Base-by-base conservation (phyloP, 2,113 vertebrate genomes). In the Mastomys coucha region DNA sequence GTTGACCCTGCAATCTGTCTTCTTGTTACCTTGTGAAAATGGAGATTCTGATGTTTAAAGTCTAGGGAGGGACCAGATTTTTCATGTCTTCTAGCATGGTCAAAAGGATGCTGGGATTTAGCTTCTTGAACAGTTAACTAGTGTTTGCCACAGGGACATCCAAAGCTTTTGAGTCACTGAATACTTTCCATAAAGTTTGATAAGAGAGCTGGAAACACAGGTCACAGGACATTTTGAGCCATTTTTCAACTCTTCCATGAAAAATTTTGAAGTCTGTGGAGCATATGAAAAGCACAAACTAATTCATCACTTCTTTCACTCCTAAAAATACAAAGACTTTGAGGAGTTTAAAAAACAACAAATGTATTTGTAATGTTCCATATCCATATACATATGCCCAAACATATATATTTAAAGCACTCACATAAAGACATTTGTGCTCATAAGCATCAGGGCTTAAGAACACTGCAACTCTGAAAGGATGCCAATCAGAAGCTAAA, bases 261-360 rank as follows among this genome's bases (percentile, higher is more conserved):
- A 93, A 91, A 92, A 53, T 58, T 36, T 60, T 93, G 33, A 42
- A 80, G 81, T 70, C 26, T 91, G 31, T 51, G 33, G 20, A 93
- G 77, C 22, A 84, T n/a, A 81, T 60, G 67, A 95, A 96, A 96
- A 76, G 1, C 7, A 80, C 31, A 95, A 33, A 67, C 45, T 72
- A 63, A 86, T 93, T 33, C 70, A 89, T 63, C 26, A 69, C 2
- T 76, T 93, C 1, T 22, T 85, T 85, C 56, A 88, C 53, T 73
- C 51, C 77, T 58, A 67, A 93, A 60, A 26, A 93, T 91, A 89
- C 6, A 70, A 56, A 60, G 14, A 63, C 77, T 89, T 76, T 16
- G 39, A 63, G 49, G 19, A 93, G 31, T 94, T 94, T 86, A 89
- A 95, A 84, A 72, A 91, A 53, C 22, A 73, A 33, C 39, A 91